A percentile compares a stretch with the other conserved stretches of the same genome.
Evolutionary conservation across 2,797 vertebrate species (phyloP).

Genomic region (Hyperoplus lanceolatus): DNA sequence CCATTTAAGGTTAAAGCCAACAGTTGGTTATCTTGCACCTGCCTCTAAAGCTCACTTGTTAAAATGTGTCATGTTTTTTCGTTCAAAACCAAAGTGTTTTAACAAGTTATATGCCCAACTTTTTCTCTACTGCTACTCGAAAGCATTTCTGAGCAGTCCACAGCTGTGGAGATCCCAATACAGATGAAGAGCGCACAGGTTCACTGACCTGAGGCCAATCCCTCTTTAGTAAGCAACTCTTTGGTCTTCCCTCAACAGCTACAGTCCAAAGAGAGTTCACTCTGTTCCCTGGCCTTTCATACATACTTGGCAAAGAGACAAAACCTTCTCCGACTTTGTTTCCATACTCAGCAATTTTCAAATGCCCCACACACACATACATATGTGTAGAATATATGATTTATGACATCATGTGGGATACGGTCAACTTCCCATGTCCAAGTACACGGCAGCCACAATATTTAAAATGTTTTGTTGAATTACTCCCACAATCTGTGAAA

Average conservation of each 20-base stretch:
- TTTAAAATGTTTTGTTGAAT: constrained; percentile 28
- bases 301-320: constrained; percentile 54
- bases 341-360: constrained; percentile 57
- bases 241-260: constrained; percentile 58
- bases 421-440: constrained; percentile 70
- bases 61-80: neutral
- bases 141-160: neutral
- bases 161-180: constrained; percentile 20
- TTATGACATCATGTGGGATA: constrained; percentile 50
- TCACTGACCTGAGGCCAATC: constrained; percentile 49
- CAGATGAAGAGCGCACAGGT: constrained; percentile 28
- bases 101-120: neutral
- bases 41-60: no score
- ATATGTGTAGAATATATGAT: constrained; percentile 33
- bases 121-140: neutral
- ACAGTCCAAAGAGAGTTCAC: constrained; percentile 46
- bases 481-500: constrained; percentile 35
- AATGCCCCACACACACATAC: constrained; percentile 22
- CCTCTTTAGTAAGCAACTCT: constrained; percentile 61
- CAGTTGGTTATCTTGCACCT: neutral
- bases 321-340: constrained; percentile 48
- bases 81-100: no score
- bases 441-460: constrained; percentile 17
- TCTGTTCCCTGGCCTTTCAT: constrained; percentile 53
- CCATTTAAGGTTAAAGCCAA: neutral